Percentiles rank a stretch among this genome's conserved stretches.
phyloP scores from a whole-genome alignment of 2,888 invertebrate genomes.

The Sphaerophoria taeniata region DNA sequence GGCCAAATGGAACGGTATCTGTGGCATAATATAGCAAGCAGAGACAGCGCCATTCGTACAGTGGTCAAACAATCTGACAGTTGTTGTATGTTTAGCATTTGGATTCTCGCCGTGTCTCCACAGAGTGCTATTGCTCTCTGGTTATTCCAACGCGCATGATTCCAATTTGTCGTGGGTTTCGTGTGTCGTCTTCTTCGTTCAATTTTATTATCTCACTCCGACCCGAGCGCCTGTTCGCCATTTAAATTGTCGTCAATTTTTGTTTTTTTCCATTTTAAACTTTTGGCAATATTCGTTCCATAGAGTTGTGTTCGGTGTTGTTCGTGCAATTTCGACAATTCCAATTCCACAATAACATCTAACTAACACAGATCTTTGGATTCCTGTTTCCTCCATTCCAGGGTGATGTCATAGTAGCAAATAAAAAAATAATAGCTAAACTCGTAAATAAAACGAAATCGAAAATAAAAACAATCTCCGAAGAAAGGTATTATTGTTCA shows the following conservation, averaged over 20 bases:
- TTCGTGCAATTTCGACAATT: conserved; percentile 52
- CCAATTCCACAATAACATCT: conserved; percentile 39
- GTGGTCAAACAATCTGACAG: conserved; percentile 35
- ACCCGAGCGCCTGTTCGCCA: conserved; percentile 46
- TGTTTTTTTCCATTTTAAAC: conserved; percentile 16
- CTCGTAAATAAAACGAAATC: conserved; percentile 38
- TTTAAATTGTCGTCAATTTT: conserved; percentile 67
- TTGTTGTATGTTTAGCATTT: conserved; percentile 42
- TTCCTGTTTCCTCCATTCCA: conserved; percentile 71
- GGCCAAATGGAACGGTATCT: conserved; percentile 18
- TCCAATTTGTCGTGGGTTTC: conserved; percentile 41
- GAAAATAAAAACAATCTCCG: conserved; percentile 47
- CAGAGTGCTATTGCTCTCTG: conserved; percentile 37
- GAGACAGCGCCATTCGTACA: background rate
- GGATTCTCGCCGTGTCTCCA: conserved; percentile 58
- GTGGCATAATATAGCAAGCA: background rate
- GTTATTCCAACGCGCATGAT: conserved; percentile 63
- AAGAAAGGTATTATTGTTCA: conserved; percentile 58
- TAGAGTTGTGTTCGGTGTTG: conserved; percentile 35
- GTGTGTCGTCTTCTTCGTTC: conserved; percentile 51
- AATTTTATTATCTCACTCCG: conserved; percentile 22
- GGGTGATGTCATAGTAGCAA: conserved; percentile 71
- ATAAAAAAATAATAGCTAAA: conserved; percentile 25
- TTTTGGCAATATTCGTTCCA: conserved; percentile 67
- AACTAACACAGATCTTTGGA: conserved; percentile 67